These are phyloP conservation scores for Hapalemur alaotrensis DNA, from an alignment of 2,797 vertebrate species.

Conservation along the genomic window DNA sequence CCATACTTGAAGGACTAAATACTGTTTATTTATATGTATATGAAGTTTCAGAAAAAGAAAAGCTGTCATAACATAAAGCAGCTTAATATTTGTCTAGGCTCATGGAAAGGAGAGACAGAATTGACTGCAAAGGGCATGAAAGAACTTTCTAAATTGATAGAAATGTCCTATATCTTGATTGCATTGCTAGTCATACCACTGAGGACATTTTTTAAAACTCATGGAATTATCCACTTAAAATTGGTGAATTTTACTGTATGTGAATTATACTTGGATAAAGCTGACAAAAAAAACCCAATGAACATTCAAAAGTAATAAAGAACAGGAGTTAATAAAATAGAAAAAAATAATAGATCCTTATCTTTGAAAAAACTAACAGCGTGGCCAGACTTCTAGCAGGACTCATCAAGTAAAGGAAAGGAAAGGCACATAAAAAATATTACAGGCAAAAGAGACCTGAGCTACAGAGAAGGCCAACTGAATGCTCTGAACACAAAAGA, in stretches of 20 bases:
- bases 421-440: not conserved
- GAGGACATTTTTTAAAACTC: not conserved
- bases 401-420: not conserved
- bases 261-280: not conserved
- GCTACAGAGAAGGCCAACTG: not conserved
- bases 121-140: not conserved
- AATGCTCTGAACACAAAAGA: not conserved
- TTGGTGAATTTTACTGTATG: not conserved
- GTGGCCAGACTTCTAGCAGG: not conserved
- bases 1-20: not conserved
- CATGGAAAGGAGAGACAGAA: not conserved
- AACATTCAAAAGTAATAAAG: not conserved
- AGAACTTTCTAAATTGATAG: not conserved
- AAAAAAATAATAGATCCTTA: not conserved
- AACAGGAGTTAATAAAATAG: not conserved
- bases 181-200: not conserved
- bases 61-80: not conserved
- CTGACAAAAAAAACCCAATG: not conserved
- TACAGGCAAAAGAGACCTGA: not conserved
- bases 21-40: not conserved
- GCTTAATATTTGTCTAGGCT: not conserved
- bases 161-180: not conserved
- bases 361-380: not conserved
- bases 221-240: not conserved
- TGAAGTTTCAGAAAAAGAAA: not conserved